A percentile compares a stretch with the other conserved stretches of the same genome.
Evolutionary conservation across 2,888 invertebrate species (phyloP).

Genomic region (Cristatella mucedo): DNA sequence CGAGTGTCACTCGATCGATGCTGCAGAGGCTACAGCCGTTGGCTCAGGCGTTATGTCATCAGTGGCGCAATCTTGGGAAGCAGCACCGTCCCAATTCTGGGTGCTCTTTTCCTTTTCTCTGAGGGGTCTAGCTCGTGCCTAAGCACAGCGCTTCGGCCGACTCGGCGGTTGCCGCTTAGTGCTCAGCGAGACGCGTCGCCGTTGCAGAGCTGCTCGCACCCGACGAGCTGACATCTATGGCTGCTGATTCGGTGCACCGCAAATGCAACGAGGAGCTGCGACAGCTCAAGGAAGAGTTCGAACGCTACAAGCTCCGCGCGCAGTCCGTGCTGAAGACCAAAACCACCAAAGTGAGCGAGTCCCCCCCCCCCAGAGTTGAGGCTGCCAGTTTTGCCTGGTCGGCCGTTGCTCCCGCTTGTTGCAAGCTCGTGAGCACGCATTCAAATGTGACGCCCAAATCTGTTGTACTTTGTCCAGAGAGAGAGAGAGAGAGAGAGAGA

Average conservation of each 20-base stretch:
- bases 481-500: too few species aligned
- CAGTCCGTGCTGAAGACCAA: constrained; percentile 39
- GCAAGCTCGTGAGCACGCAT: too few species aligned
- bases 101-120: not conserved
- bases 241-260: constrained; percentile 19
- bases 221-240: constrained; percentile 1
- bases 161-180: not conserved
- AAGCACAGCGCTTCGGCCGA: not conserved
- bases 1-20: too few species aligned
- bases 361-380: too few species aligned
- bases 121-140: not conserved
- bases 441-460: too few species aligned
- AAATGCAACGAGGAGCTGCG: constrained; percentile 53
- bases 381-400: too few species aligned
- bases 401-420: too few species aligned
- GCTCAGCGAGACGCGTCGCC: not conserved
- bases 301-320: constrained; percentile 46
- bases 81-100: too few species aligned
- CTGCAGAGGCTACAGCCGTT: too few species aligned
- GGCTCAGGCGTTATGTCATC: too few species aligned
- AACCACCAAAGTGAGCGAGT: constrained; percentile 29
- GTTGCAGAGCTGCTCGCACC: constrained; percentile 13
- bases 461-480: too few species aligned
- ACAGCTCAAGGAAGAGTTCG: constrained; percentile 50
- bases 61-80: too few species aligned